These are phyloP conservation scores for Lethocerus indicus DNA, from an alignment of 1,140 invertebrate species.

Conservation along the genomic window DNA sequence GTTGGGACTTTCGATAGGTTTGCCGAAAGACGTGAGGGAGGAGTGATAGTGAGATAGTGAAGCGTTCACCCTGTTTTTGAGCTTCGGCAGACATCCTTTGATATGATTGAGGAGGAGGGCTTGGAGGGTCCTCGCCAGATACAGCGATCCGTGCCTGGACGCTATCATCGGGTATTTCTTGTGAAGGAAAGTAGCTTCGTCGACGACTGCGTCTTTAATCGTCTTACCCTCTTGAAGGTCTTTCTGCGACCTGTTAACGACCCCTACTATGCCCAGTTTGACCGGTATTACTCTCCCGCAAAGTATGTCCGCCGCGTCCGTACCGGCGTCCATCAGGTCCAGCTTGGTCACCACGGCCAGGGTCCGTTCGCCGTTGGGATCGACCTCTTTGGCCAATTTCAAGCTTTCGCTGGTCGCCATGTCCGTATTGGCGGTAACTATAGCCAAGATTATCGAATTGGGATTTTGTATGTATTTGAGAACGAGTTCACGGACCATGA, in stretches of 20 bases:
- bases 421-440: constrained; percentile 45
- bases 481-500: constrained; percentile 38
- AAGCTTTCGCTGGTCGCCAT: constrained; percentile 45
- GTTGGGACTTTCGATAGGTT: constrained; percentile 42
- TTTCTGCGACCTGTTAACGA: constrained; percentile 56
- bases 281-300: constrained; percentile 52
- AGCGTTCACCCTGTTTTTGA: constrained; percentile 43
- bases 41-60: constrained; percentile 44
- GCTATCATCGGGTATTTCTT: constrained; percentile 45
- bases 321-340: constrained; percentile 61
- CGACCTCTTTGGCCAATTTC: constrained; percentile 42
- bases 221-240: constrained; percentile 46
- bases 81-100: constrained; percentile 41
- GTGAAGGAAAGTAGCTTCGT: constrained; percentile 42
- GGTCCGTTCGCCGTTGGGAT: constrained; percentile 43
- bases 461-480: constrained; percentile 33
- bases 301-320: constrained; percentile 54
- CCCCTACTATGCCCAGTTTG: constrained; percentile 61
- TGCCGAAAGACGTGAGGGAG: constrained; percentile 42
- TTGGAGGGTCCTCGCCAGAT: constrained; percentile 43
- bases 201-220: constrained; percentile 39
- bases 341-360: constrained; percentile 57
- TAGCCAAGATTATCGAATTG: constrained; percentile 33
- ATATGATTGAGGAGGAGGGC: constrained; percentile 49
- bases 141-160: constrained; percentile 38